Evolutionary conservation across 2,888 invertebrate species (phyloP), one percentile per base, ranked within the genome.

Genomic region (Teleiodes luculella): DNA sequence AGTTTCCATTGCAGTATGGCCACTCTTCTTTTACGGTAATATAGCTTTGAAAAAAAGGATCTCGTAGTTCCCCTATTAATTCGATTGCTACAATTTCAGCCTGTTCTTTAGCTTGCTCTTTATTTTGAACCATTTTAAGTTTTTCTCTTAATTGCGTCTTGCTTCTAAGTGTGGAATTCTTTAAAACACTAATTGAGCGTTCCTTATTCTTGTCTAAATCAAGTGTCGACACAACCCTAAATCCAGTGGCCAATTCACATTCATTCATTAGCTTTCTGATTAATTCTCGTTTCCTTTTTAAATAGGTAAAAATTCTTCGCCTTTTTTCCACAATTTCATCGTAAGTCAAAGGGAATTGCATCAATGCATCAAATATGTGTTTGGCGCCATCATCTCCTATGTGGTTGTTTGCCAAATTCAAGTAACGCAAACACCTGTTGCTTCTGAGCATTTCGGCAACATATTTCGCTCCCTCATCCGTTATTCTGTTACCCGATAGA

Each of bases 381-480:
- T 58, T 45, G 5, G 76, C 79, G 11, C 83, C 84, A 7, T 63
- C 64, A 53, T 82, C 80, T 36, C 61, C 54, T 13, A 83, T 76
- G 54, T 56, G 71, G 66, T 85, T 84, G 55, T 70, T 75, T 1
- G 83, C 70, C 55, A 83, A 57, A 67, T 81, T 83, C 52, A 83
- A 75, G 72, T 79, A 81, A 57, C 76, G 68, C 68, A 86, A 74
- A 64, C 64, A 64, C 61, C 83, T 76, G 70, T 85, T 85, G 54
- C 58, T 73, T 65, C 77, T 72, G 31, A 83, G 62, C 59, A 75
- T 74, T 58, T 65, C 65, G 31, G 67, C 72, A 30, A 83, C 61
- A 61, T 66, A 52, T 66, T 70, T 70, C n/a, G 73, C 77, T 51
- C 81, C 83, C 33, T 57, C 60, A 60, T 85, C 78, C n/a, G 78